Percentiles rank a stretch among this genome's conserved stretches.
phyloP scores from a whole-genome alignment of 2,888 invertebrate species.

The Eutolmus rufibarbis region DNA sequence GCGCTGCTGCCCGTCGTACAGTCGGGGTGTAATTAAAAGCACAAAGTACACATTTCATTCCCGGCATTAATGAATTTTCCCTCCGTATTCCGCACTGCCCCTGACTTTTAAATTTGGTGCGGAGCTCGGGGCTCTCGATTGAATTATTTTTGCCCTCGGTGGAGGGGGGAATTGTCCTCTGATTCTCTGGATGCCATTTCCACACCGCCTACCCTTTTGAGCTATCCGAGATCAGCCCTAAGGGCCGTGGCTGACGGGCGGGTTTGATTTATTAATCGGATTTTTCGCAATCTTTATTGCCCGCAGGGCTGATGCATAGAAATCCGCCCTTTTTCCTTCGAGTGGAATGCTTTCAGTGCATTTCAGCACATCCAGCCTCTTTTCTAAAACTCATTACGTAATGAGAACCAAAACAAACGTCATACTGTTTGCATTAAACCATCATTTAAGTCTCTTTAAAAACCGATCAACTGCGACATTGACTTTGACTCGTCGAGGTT shows the following conservation, averaged over 20 bases:
- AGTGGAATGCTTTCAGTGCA: background rate
- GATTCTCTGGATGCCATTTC: background rate
- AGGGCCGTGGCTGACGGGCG: background rate
- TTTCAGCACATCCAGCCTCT: background rate
- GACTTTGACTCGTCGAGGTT: too few species aligned
- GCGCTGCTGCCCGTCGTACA: background rate
- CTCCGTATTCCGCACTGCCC: background rate
- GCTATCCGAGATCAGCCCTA: background rate
- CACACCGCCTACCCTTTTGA: background rate
- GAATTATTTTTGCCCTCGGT: conserved; percentile 32
- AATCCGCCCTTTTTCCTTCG: background rate
- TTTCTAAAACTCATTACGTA: background rate
- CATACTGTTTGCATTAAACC: background rate
- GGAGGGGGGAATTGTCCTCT: background rate
- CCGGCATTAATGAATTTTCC: conserved; percentile 37
- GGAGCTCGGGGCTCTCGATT: conserved; percentile 16
- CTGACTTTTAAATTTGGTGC: conserved; percentile 12
- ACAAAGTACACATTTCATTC: conserved; percentile 41
- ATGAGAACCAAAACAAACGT: background rate
- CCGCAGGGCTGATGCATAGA: background rate
- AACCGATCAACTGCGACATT: too few species aligned
- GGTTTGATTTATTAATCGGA: conserved; percentile 34
- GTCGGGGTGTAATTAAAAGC: conserved; percentile 33
- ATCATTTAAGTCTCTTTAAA: too few species aligned
- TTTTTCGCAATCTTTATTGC: background rate